A percentile compares a stretch with the other conserved stretches of the same genome.
These are phyloP conservation scores for Lomographa bimaculata DNA, from an alignment of 2,888 invertebrate species.

Conservation along the genomic window DNA sequence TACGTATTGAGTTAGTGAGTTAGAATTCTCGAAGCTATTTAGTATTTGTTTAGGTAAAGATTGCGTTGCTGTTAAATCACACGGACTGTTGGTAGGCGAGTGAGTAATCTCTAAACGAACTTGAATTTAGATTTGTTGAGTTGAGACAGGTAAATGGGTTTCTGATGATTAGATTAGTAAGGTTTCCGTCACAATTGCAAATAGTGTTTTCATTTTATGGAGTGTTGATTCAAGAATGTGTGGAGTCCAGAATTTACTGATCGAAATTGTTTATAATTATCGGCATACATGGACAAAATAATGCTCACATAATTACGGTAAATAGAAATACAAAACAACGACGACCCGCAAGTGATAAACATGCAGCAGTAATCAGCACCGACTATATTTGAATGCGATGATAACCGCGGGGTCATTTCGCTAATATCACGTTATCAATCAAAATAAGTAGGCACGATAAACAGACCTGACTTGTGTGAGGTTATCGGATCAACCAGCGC, in stretches of 20 bases:
- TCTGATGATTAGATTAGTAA: neutral
- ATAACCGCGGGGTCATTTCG: constrained; percentile 58
- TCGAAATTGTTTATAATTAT: no score
- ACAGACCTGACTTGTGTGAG: constrained; percentile 48
- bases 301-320: no score
- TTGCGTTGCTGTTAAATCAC: constrained; percentile 1
- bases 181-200: neutral
- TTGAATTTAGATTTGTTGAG: neutral
- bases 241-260: no score
- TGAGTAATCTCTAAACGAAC: constrained; percentile 1
- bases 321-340: constrained; percentile 28
- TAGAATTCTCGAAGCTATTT: neutral
- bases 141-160: neutral
- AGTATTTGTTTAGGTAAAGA: constrained; percentile 2
- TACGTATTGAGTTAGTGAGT: neutral
- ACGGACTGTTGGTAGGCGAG: constrained; percentile 2
- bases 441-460: constrained; percentile 65
- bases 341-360: constrained; percentile 21
- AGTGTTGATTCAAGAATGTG: no score
- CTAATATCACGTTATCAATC: constrained; percentile 65
- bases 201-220: no score
- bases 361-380: constrained; percentile 36
- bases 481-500: constrained; percentile 49
- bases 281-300: no score
- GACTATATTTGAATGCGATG: constrained; percentile 41